Evolutionary conservation across 1,140 invertebrate species (phyloP).

Genomic region (Ceratitis capitata): DNA sequence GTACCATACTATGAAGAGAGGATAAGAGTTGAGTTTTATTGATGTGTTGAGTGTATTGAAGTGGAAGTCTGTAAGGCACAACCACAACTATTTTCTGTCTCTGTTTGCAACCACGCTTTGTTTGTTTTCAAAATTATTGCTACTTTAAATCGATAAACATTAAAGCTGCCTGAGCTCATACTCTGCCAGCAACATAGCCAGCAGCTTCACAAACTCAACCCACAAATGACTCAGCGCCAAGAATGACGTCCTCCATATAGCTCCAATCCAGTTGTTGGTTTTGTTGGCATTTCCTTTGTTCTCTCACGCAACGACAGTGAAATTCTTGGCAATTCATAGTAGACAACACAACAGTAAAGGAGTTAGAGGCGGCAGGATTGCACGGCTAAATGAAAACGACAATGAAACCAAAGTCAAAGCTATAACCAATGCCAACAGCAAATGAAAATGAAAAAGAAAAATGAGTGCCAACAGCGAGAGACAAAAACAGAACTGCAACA

Average conservation of each 20-base stretch:
- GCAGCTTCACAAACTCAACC: not conserved
- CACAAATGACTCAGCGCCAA: slow-evolving; percentile 1
- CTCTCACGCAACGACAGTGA: slow-evolving; percentile 28
- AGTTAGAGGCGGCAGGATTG: not conserved
- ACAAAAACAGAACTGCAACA: slow-evolving; percentile 19
- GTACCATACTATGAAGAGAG: too few relatives aligned
- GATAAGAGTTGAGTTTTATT: too few relatives aligned
- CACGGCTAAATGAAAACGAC: not conserved
- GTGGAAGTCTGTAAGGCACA: not conserved
- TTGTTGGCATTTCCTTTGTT: slow-evolving; percentile 25
- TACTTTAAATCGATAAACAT: slow-evolving; percentile 29
- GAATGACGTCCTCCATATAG: not conserved
- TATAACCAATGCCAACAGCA: not conserved
- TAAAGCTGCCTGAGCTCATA: slow-evolving; percentile 25
- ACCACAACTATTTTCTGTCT: not conserved
- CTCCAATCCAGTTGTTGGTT: too few relatives aligned
- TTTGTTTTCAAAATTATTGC: slow-evolving; percentile 12
- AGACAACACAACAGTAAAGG: slow-evolving; percentile 8
- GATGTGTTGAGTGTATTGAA: not conserved
- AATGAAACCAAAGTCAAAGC: not conserved
- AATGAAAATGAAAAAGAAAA: slow-evolving; percentile 17
- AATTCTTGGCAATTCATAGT: slow-evolving; percentile 28
- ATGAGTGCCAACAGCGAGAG: not conserved
- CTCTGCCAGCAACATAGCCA: not conserved
- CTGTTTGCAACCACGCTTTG: not conserved